phyloP scores from a whole-genome alignment of 2,888 invertebrate species.

The Hydropsyche betteni region DNA sequence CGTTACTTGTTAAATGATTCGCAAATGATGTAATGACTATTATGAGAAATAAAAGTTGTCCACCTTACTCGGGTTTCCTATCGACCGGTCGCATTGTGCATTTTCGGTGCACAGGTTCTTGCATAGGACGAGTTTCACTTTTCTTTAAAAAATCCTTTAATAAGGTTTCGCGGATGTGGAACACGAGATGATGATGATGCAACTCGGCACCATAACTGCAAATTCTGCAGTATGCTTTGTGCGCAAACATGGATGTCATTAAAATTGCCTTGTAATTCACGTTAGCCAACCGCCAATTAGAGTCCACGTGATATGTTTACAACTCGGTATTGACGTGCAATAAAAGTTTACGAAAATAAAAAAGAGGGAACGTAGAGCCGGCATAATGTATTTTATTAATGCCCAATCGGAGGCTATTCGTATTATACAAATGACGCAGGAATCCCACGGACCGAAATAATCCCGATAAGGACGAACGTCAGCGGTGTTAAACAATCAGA shows the following conservation, averaged over 20 bases:
- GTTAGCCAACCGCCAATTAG: constrained; percentile 46
- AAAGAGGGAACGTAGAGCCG: background rate
- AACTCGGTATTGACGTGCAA: constrained; percentile 17
- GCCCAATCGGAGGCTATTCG: constrained; percentile 42
- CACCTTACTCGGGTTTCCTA: constrained; percentile 19
- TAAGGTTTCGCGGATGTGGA: background rate
- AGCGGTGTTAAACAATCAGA: constrained; percentile 25
- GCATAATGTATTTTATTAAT: constrained; percentile 5
- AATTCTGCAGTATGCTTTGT: background rate
- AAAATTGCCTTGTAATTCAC: constrained; percentile 46
- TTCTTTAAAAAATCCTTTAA: background rate
- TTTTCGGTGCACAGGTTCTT: no score
- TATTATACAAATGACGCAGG: constrained; percentile 46
- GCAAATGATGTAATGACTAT: constrained; percentile 16
- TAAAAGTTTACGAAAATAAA: background rate
- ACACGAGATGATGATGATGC: background rate
- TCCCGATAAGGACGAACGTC: constrained; percentile 33
- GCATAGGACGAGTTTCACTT: no score
- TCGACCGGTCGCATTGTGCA: no score
- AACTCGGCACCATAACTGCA: constrained; percentile 10
- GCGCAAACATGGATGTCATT: constrained; percentile 39
- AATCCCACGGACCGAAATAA: constrained; percentile 41
- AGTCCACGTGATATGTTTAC: constrained; percentile 45
- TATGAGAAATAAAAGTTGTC: constrained; percentile 36
- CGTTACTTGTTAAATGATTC: no score